phyloP scores from a whole-genome alignment of 2,797 vertebrate genomes.

The Loriculus beryllinus region DNA sequence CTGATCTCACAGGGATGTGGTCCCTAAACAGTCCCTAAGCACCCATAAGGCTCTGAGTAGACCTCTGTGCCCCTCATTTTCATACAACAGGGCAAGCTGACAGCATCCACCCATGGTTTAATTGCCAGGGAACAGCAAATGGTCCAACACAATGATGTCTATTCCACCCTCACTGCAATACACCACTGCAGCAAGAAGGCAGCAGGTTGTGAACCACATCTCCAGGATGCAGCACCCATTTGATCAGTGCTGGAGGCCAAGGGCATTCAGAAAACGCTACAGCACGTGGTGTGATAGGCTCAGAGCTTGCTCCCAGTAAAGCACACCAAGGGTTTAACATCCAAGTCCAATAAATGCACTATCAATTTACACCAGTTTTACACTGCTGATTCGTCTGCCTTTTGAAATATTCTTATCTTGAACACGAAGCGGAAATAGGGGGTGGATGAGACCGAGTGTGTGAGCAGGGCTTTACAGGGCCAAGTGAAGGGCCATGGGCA shows the following conservation, averaged over 20 bases:
- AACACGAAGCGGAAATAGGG: neutral
- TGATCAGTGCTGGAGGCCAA: neutral
- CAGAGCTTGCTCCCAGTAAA: neutral
- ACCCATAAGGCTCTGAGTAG: neutral
- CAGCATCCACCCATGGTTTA: neutral
- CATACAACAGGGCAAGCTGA: neutral
- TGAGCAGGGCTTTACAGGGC: neutral
- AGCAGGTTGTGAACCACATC: neutral
- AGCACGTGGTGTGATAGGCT: neutral
- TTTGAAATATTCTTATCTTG: neutral
- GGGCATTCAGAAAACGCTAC: neutral
- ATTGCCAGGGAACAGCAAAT: neutral
- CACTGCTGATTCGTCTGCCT: neutral
- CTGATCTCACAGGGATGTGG: neutral
- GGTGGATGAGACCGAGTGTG: rapidly evolving
- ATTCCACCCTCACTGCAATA: neutral
- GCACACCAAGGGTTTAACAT: neutral
- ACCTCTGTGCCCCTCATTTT: neutral
- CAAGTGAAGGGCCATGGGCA: neutral
- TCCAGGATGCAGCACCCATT: neutral
- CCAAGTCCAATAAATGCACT: neutral
- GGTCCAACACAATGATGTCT: neutral
- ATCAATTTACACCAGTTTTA: neutral
- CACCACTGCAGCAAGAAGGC: rapidly evolving
- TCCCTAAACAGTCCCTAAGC: neutral